Evolutionary conservation across 2,888 invertebrate species (phyloP), one percentile per base, ranked within the genome.

Genomic region (Ennomos quercinarius): DNA sequence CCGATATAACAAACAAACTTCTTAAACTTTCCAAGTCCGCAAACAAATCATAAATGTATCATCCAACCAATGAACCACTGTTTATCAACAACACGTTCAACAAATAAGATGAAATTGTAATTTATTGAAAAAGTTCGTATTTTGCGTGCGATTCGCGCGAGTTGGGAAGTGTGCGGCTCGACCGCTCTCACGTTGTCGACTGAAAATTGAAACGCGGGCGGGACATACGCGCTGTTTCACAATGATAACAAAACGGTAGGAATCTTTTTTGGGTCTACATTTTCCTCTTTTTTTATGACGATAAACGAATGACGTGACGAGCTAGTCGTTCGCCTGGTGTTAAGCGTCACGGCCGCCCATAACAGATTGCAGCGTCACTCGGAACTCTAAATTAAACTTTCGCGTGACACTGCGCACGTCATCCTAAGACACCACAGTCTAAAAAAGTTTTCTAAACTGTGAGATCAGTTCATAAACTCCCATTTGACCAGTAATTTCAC

Each of bases 161-260:
- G 47, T 42, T 42, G 17, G 44, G 61, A 56, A 41, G 50, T 48
- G 69, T 71, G 64, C 54, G 66, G 2, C 57, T 43, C 55, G 44
- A 11, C 8, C 64, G 68, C 56, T 59, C 35, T 47, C 61, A 45
- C 66, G 54, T 44, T 11, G 37, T 8, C 47, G 59, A 71, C 70
- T 71, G 67, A 66, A 59, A 63, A 43, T 41, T 47, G 50, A 39
- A 38, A 10, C 41, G 37, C 27, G 50, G 57, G 43, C 35, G 39
- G 27, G 43, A 45, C 47, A 49, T 57, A 52, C 54, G 39, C 9
- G 39, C 41, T 38, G 27, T 8, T 12, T 10, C 27, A 3, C 6
- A 27, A 27, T 42, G 55, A 55, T 55, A 55, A 54, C 40, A 39
- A 27, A 9, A 17, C 51, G 37, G 10, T 40, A 53, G 58, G 53